These are phyloP conservation scores for Apamea sordens DNA, from an alignment of 2,888 invertebrate genomes.

Conservation along the genomic window DNA sequence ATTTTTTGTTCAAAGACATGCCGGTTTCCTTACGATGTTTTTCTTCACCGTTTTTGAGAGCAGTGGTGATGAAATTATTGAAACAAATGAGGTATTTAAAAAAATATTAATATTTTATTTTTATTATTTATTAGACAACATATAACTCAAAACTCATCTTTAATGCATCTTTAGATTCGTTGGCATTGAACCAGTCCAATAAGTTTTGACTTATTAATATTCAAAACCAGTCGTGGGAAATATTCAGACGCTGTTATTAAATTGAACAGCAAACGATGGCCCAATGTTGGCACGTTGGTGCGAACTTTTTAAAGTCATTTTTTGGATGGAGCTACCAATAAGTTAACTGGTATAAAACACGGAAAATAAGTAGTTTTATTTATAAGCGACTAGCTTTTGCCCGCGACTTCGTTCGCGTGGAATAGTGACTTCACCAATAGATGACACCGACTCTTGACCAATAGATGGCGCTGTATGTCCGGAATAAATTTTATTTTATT, in stretches of 20 bases:
- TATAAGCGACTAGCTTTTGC: too few relatives aligned
- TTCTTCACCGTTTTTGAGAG: too few relatives aligned
- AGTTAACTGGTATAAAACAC: not conserved
- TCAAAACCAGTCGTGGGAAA: constrained; percentile 44
- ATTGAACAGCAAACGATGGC: constrained; percentile 14
- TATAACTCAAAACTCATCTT: constrained; percentile 25
- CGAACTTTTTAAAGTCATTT: not conserved
- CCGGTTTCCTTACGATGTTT: too few relatives aligned
- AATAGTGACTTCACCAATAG: too few relatives aligned
- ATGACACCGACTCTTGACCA: too few relatives aligned
- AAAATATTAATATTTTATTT: not conserved
- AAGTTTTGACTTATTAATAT: constrained; percentile 43
- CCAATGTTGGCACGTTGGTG: constrained; percentile 4
- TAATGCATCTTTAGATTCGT: constrained; percentile 28
- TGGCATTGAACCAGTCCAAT: constrained; percentile 38
- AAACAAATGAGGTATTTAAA: not conserved
- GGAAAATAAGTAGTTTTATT: not conserved
- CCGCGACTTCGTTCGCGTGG: too few relatives aligned
- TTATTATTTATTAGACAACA: not conserved
- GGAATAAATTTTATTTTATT: too few relatives aligned
- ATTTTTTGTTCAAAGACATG: too few relatives aligned
- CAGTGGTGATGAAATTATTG: too few relatives aligned
- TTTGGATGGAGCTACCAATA: not conserved
- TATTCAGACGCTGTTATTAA: constrained; percentile 26
- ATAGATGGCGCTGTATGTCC: too few relatives aligned